A percentile compares a stretch with the other conserved stretches of the same genome.
phyloP scores from a whole-genome alignment of 2,113 vertebrate genomes.

The Heterochromis multidens region DNA sequence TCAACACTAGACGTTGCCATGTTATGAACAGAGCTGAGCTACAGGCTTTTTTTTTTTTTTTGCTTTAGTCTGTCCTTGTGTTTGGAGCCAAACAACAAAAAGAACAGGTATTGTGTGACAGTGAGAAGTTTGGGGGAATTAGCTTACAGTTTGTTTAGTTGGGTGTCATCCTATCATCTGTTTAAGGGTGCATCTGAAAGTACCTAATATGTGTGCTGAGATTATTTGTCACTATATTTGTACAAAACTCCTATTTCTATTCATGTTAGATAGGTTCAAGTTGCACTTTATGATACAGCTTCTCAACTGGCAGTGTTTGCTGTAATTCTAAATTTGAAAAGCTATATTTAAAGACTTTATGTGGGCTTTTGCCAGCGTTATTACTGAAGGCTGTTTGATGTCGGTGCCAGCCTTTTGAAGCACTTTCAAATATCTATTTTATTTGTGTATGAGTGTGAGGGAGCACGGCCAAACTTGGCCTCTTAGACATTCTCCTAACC shows the following conservation, averaged over 20 bases:
- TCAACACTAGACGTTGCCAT: conserved; percentile 39
- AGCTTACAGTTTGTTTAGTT: not conserved
- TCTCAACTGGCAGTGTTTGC: conserved; percentile 5
- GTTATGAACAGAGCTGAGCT: conserved; percentile 44
- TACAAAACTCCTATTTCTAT: not conserved
- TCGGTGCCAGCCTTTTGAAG: conserved; percentile 21
- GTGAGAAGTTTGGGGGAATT: not conserved
- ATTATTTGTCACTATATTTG: not conserved
- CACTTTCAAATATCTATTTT: conserved; percentile 21
- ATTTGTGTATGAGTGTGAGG: conserved; percentile 2
- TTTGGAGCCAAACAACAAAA: conserved; percentile 39
- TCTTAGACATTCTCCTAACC: not conserved
- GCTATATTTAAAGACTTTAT: conserved; percentile 33
- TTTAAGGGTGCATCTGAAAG: not conserved
- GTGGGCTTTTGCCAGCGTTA: conserved; percentile 35
- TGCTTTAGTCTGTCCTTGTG: conserved; percentile 37
- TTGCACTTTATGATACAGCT: not conserved
- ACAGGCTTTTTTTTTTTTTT: conserved; percentile 16
- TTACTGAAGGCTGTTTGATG: conserved; percentile 35
- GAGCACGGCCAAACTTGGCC: not conserved
- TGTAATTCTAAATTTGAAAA: conserved; percentile 10
- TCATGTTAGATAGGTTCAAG: not conserved
- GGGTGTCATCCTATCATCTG: not conserved
- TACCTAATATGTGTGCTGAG: not conserved
- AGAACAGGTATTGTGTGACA: conserved; percentile 55